phyloP scores from a whole-genome alignment of 2,113 vertebrate genomes.

The Nansenia antarctica region DNA sequence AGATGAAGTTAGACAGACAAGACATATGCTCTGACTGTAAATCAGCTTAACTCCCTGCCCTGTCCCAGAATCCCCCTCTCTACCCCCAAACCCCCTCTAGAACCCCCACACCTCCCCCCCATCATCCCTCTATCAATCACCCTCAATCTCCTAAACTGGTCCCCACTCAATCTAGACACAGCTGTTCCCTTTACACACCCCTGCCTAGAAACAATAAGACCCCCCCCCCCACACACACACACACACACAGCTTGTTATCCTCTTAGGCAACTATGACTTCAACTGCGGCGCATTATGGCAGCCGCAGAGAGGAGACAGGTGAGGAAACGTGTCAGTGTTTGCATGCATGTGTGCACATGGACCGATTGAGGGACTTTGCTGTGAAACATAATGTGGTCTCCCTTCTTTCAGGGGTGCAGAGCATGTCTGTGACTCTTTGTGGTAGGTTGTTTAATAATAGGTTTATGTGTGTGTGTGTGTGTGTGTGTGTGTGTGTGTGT shows the following conservation, averaged over 20 bases:
- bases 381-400: background rate
- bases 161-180: background rate
- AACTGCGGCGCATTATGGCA: conserved; percentile 6
- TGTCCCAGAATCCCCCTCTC: background rate
- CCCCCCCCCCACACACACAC: background rate
- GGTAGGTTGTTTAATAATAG: background rate
- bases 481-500: background rate
- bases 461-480: conserved; percentile 1
- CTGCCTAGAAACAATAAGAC: background rate
- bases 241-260: conserved; percentile 26
- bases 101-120: background rate
- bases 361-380: background rate
- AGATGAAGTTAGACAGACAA: conserved; percentile 29
- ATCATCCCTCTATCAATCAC: background rate
- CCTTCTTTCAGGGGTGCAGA: background rate
- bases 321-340: background rate
- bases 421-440: conserved; percentile 12
- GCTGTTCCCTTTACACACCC: background rate
- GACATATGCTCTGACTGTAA: conserved; percentile 53
- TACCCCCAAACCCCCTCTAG: background rate
- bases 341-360: background rate
- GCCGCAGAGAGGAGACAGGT: conserved; percentile 10
- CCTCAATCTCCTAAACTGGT: background rate
- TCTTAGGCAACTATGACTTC: conserved; percentile 24
- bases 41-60: conserved; percentile 56